These are phyloP conservation scores for Frieseomelitta varia DNA, from an alignment of 1,140 invertebrate genomes.

Conservation along the genomic window DNA sequence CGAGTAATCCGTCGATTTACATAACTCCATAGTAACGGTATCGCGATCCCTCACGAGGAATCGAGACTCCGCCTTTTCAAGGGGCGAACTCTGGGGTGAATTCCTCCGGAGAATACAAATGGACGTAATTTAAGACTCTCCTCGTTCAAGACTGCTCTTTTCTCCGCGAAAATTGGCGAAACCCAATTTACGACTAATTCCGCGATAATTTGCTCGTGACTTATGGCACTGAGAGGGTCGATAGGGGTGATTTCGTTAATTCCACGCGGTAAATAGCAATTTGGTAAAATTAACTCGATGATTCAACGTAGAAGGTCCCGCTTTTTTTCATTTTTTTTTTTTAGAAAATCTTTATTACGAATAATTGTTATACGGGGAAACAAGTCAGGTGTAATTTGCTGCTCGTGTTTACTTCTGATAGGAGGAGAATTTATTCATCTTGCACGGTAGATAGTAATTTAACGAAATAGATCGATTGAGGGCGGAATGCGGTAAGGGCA, in stretches of 20 bases:
- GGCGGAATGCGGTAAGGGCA: background rate
- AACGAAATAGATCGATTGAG: background rate
- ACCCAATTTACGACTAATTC: slow-evolving; percentile 11
- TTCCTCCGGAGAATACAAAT: slow-evolving; percentile 52
- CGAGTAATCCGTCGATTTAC: slow-evolving; percentile 66
- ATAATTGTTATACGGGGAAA: background rate
- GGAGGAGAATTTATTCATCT: background rate
- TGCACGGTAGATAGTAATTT: background rate
- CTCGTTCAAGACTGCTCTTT: background rate
- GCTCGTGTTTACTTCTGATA: background rate
- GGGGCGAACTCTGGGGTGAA: slow-evolving; percentile 14
- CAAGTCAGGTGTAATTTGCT: background rate
- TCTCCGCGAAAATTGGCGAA: background rate
- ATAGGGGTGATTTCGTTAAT: background rate
- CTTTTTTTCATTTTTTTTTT: background rate
- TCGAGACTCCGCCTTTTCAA: slow-evolving; percentile 51
- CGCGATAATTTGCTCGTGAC: background rate
- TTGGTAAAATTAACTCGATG: background rate
- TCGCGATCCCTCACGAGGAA: slow-evolving; percentile 54
- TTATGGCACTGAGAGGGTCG: no score
- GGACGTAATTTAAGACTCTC: slow-evolving; percentile 33
- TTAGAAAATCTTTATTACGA: background rate
- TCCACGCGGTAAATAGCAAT: background rate
- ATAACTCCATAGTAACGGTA: slow-evolving; percentile 67
- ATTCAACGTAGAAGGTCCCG: background rate